These are phyloP conservation scores for Mesopsocus fuscifrons DNA, from an alignment of 2,888 invertebrate species.

Conservation along the genomic window DNA sequence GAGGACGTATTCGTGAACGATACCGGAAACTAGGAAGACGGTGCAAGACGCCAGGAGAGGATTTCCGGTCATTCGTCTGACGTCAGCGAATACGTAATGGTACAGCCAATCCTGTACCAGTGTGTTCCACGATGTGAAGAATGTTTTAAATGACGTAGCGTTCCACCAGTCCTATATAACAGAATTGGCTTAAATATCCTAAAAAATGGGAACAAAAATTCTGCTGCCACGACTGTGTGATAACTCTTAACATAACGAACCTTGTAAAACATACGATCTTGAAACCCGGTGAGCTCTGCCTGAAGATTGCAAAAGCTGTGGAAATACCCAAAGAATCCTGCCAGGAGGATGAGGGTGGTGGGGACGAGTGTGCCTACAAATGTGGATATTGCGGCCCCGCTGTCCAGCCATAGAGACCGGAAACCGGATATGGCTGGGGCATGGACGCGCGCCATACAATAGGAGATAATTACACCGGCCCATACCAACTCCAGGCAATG, in stretches of 20 bases:
- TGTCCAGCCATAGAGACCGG: conserved; percentile 35
- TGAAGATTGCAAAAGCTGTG: background rate
- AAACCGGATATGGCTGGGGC: conserved; percentile 52
- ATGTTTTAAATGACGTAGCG: conserved; percentile 55
- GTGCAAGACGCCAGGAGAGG: conserved; percentile 33
- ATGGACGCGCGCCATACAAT: conserved; percentile 62
- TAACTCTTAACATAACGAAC: background rate
- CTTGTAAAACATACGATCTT: background rate
- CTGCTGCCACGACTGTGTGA: background rate
- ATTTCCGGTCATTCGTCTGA: conserved; percentile 20
- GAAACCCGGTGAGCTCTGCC: background rate
- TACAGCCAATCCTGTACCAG: conserved; percentile 91
- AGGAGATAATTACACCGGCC: conserved; percentile 39
- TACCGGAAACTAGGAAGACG: conserved; percentile 63
- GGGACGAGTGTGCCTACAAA: background rate
- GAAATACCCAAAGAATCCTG: background rate
- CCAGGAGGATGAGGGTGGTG: background rate
- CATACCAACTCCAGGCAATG: conserved; percentile 56
- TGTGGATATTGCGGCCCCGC: conserved; percentile 24
- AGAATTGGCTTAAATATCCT: too few species aligned
- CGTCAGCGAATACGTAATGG: conserved; percentile 55
- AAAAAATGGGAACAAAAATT: background rate
- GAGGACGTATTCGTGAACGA: conserved; percentile 77
- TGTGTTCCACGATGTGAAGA: conserved; percentile 89
- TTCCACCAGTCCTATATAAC: conserved; percentile 99